These are phyloP conservation scores for Mastacembelus armatus DNA, from an alignment of 2,797 vertebrate genomes.

Conservation along the genomic window DNA sequence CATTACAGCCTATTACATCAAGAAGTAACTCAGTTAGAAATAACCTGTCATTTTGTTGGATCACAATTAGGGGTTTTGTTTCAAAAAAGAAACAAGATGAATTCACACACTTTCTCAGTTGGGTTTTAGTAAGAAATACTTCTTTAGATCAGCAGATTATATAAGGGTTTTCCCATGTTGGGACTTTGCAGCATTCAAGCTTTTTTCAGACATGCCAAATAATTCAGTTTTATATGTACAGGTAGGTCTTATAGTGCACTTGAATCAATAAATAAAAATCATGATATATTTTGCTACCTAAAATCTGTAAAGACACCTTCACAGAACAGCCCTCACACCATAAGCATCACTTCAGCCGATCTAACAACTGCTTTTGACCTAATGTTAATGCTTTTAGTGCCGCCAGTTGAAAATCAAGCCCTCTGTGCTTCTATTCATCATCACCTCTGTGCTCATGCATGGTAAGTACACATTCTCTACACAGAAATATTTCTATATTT, in stretches of 20 bases:
- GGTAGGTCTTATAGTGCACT: no score
- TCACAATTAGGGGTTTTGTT: no score
- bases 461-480: slow-evolving; percentile 63
- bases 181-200: not conserved
- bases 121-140: no score
- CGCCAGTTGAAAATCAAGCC: slow-evolving; percentile 65
- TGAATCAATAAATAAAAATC: no score
- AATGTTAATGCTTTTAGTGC: slow-evolving; percentile 73
- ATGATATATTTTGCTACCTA: not conserved
- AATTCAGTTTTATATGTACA: no score
- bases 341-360: slow-evolving; percentile 14
- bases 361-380: slow-evolving; percentile 57
- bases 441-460: slow-evolving; percentile 75
- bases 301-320: not conserved
- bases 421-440: slow-evolving; percentile 69
- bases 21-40: no score
- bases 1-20: no score
- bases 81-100: no score
- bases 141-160: not conserved
- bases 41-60: no score
- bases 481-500: not conserved
- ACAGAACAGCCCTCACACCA: slow-evolving; percentile 5
- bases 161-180: not conserved
- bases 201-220: not conserved
- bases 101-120: not conserved